Percentiles rank a stretch among this genome's conserved stretches.
Conservation (phyloP, 1,140 invertebrate genomes). For the Drosophila orosa region DNA sequence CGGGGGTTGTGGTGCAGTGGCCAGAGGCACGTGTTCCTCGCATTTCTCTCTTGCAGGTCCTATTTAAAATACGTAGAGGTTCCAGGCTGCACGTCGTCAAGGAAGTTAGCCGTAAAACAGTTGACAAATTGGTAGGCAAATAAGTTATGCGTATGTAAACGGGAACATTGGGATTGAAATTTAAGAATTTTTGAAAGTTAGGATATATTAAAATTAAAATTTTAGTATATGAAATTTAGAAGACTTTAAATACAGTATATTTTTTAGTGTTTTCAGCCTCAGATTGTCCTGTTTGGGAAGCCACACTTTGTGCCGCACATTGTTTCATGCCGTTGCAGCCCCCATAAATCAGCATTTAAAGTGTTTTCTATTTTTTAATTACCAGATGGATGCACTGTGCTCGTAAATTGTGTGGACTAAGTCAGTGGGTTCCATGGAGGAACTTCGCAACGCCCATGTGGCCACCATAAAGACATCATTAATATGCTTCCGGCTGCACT, state of each 20-base stretch:
- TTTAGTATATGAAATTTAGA: no score
- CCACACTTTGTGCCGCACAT: slow-evolving; percentile 2
- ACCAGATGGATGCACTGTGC: slow-evolving; percentile 61
- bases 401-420: slow-evolving; percentile 62
- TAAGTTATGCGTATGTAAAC: slow-evolving; percentile 16
- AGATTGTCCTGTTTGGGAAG: not conserved
- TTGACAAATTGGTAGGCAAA: slow-evolving; percentile 43
- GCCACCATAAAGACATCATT: slow-evolving; percentile 59
- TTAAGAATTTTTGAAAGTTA: no score
- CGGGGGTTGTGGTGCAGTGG: not conserved
- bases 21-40: slow-evolving; percentile 8
- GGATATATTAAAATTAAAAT: no score
- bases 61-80: slow-evolving; percentile 5
- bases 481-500: slow-evolving; percentile 56
- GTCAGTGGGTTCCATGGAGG: slow-evolving; percentile 20
- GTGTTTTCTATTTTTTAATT: slow-evolving; percentile 72
- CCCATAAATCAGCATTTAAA: slow-evolving; percentile 71
- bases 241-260: no score
- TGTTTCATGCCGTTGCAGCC: slow-evolving; percentile 11
- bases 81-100: slow-evolving; percentile 3
- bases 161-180: not conserved
- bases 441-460: slow-evolving; percentile 16
- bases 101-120: slow-evolving; percentile 27
- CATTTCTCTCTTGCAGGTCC: slow-evolving; percentile 13
- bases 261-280: not conserved